phyloP scores from a whole-genome alignment of 2,113 vertebrate genomes.

The Nothobranchius kuhntae region DNA sequence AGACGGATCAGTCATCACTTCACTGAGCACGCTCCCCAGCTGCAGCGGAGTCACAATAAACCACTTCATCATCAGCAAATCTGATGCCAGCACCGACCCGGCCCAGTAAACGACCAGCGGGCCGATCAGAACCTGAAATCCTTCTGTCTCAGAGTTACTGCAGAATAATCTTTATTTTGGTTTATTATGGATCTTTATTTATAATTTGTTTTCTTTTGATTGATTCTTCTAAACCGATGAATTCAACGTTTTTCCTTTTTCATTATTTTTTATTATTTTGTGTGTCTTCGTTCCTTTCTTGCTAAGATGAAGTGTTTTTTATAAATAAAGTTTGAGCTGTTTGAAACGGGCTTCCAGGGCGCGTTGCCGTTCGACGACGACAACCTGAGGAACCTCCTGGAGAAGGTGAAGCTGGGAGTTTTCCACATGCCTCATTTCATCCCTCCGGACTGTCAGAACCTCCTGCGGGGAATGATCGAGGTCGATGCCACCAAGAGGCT shows the following conservation, averaged over 20 bases:
- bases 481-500: conserved; percentile 92
- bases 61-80: neutral
- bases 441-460: conserved; percentile 96
- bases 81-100: neutral
- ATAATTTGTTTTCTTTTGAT: too few relatives aligned
- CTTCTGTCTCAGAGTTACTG: too few relatives aligned
- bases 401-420: conserved; percentile 91
- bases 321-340: too few relatives aligned
- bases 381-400: conserved; percentile 89
- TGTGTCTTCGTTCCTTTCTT: too few relatives aligned
- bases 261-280: too few relatives aligned
- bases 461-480: conserved; percentile 97
- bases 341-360: conserved; percentile 59
- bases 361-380: conserved; percentile 92
- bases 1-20: conserved; percentile 31
- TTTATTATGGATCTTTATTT: too few relatives aligned
- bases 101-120: too few relatives aligned
- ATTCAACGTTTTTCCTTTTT: too few relatives aligned
- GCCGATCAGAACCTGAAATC: too few relatives aligned
- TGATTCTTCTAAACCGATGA: too few relatives aligned
- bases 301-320: too few relatives aligned
- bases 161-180: too few relatives aligned
- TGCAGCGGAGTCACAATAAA: conserved; percentile 3
- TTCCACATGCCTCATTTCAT: conserved; percentile 99
- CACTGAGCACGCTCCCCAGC: conserved; percentile 30